Conservation (phyloP, 2,797 vertebrate genomes). For the Lepus oiostolus region DNA sequence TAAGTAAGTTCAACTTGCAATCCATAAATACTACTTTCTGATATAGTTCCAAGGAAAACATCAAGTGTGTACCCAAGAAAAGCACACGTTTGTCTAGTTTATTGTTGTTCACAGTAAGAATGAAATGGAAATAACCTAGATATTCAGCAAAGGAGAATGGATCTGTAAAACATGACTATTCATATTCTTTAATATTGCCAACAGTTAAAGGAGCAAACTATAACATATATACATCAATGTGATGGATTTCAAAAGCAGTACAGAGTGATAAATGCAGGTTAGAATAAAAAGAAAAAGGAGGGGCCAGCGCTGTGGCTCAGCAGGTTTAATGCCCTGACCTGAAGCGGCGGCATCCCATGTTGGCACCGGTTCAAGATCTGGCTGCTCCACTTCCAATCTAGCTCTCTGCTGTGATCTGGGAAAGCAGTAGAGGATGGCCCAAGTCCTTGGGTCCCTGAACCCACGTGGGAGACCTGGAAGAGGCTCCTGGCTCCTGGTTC, state of each 20-base stretch:
- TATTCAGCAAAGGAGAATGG: not conserved
- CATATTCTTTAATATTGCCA: not conserved
- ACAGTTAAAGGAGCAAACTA: not conserved
- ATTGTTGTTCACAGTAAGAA: not conserved
- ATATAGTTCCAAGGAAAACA: not conserved
- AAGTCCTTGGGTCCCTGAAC: too few relatives aligned
- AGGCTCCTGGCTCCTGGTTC: too few relatives aligned
- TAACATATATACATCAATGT: not conserved
- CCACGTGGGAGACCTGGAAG: too few relatives aligned
- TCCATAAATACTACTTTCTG: constrained; percentile 15
- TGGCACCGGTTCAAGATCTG: too few relatives aligned
- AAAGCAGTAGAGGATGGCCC: too few relatives aligned
- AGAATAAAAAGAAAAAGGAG: not conserved
- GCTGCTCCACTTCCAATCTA: too few relatives aligned
- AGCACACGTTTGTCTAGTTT: not conserved
- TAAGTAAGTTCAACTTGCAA: not conserved
- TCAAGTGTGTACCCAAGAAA: not conserved
- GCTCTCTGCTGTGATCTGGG: too few relatives aligned
- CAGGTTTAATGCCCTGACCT: too few relatives aligned
- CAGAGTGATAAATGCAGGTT: not conserved
- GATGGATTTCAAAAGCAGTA: not conserved
- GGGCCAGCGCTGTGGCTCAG: too few relatives aligned
- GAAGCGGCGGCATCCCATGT: too few relatives aligned
- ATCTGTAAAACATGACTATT: not conserved
- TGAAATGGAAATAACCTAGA: constrained; percentile 4